Evolutionary conservation across 2,113 vertebrate species (phyloP).

Genomic region (Rhodinocichla rosea): DNA sequence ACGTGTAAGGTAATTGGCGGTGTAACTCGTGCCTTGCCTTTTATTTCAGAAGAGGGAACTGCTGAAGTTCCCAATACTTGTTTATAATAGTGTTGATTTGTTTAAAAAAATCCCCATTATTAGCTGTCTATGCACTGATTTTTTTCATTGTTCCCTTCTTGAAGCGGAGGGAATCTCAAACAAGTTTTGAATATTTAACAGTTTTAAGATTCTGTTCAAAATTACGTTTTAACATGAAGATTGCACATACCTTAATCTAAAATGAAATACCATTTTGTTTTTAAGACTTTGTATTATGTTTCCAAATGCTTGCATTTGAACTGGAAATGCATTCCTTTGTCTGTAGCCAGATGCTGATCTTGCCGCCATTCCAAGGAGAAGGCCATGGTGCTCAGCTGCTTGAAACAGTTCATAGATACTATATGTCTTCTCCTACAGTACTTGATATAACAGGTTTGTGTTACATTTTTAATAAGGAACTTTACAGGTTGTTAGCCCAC

Average conservation of each 20-base stretch:
- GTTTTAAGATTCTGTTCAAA: constrained; percentile 25
- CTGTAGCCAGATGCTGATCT: constrained; percentile 95
- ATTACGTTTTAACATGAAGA: neutral
- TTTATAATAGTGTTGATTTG: constrained; percentile 80
- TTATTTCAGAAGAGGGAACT: constrained; percentile 81
- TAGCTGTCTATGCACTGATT: constrained; percentile 65
- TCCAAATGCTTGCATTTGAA: constrained; percentile 21
- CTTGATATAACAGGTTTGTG: constrained; percentile 95
- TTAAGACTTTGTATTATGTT: neutral
- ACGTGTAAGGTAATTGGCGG: constrained; percentile 99
- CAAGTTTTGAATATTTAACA: constrained; percentile 45
- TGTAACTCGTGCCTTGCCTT: constrained; percentile 93
- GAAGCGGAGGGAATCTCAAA: constrained; percentile 52
- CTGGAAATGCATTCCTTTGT: constrained; percentile 49
- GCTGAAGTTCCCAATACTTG: constrained; percentile 82
- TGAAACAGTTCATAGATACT: constrained; percentile 95
- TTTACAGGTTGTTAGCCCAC: neutral
- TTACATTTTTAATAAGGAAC: neutral
- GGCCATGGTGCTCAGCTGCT: constrained; percentile 96
- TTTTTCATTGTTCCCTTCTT: constrained; percentile 67
- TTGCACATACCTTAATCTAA: neutral
- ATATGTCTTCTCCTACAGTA: constrained; percentile 86
- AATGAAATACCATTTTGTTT: neutral
- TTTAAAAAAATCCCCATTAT: constrained; percentile 71
- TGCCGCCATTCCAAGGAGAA: constrained; percentile 98